Evolutionary conservation across 2,113 vertebrate species (phyloP).

Genomic region (Tachysurus vachellii): DNA sequence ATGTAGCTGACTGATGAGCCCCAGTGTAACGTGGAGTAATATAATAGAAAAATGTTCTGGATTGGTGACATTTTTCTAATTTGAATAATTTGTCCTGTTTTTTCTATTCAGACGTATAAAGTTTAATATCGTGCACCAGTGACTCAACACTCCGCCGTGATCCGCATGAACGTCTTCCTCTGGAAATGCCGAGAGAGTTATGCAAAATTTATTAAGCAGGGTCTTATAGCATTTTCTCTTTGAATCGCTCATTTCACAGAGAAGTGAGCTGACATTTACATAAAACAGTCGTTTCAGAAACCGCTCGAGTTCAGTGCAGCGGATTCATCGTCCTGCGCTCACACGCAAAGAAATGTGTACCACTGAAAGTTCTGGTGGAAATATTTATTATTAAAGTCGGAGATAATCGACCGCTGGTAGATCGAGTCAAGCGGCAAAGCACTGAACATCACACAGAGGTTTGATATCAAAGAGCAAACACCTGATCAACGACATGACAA

Average conservation of each 20-base stretch:
- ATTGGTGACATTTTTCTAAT: too few species aligned
- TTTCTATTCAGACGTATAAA: background rate
- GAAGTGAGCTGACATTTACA: constrained; percentile 1
- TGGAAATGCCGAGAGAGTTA: background rate
- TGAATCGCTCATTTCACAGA: background rate
- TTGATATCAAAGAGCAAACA: too few species aligned
- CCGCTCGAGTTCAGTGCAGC: background rate
- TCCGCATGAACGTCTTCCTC: background rate
- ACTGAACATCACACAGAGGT: too few species aligned
- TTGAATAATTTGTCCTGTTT: background rate
- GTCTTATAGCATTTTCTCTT: background rate
- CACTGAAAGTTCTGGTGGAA: background rate
- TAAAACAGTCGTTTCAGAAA: background rate
- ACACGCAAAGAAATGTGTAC: background rate
- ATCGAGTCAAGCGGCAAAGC: too few species aligned
- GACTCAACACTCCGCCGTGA: background rate
- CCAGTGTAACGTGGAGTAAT: too few species aligned
- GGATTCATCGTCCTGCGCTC: background rate
- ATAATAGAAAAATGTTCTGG: too few species aligned
- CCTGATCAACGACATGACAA: too few species aligned
- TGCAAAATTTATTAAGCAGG: background rate
- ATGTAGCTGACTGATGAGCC: background rate
- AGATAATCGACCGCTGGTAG: background rate
- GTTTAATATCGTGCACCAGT: background rate
- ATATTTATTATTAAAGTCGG: background rate